These are phyloP conservation scores for Telmatherina bonti DNA, from an alignment of 2,797 vertebrate genomes.

Conservation along the genomic window DNA sequence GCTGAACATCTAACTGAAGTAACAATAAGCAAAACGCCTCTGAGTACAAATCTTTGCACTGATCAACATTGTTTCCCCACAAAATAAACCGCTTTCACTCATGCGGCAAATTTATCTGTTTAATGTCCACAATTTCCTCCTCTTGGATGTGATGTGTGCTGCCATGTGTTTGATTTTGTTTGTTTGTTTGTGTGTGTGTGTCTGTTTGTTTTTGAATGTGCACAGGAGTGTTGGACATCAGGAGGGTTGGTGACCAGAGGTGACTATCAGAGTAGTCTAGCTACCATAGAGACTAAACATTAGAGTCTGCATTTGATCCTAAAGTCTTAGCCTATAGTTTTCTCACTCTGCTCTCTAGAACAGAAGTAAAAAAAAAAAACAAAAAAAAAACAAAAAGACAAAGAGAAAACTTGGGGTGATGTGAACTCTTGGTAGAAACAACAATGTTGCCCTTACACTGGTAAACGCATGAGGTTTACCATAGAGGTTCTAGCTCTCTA, in stretches of 20 bases:
- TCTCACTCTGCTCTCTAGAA: slow-evolving; percentile 84
- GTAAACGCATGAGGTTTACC: slow-evolving; percentile 80
- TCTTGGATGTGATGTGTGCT: slow-evolving; percentile 66
- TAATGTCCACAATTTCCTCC: slow-evolving; percentile 72
- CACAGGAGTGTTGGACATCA: slow-evolving; percentile 86
- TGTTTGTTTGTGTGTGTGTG: slow-evolving; percentile 79
- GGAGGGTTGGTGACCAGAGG: slow-evolving; percentile 87
- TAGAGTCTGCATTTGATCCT: slow-evolving; percentile 86
- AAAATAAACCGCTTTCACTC: slow-evolving; percentile 19
- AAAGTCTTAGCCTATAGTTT: slow-evolving; percentile 83
- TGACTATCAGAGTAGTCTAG: slow-evolving; percentile 90
- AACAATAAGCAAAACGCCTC: neutral
- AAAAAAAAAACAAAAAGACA: too few species aligned
- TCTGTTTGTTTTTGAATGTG: slow-evolving; percentile 86
- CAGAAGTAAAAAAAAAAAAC: slow-evolving; percentile 42
- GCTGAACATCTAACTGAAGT: neutral
- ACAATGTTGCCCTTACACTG: slow-evolving; percentile 66
- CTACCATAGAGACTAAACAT: slow-evolving; percentile 85
- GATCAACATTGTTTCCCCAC: slow-evolving; percentile 16
- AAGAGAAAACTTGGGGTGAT: slow-evolving; percentile 57
- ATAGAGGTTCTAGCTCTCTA: slow-evolving; percentile 77
- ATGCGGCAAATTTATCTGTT: slow-evolving; percentile 62
- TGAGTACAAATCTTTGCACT: slow-evolving; percentile 3
- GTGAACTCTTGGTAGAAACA: slow-evolving; percentile 66
- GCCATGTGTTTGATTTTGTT: slow-evolving; percentile 80